Evolutionary conservation across 2,113 vertebrate species (phyloP), one percentile per base, ranked within the genome.

Genomic region (Climacteris rufus): DNA sequence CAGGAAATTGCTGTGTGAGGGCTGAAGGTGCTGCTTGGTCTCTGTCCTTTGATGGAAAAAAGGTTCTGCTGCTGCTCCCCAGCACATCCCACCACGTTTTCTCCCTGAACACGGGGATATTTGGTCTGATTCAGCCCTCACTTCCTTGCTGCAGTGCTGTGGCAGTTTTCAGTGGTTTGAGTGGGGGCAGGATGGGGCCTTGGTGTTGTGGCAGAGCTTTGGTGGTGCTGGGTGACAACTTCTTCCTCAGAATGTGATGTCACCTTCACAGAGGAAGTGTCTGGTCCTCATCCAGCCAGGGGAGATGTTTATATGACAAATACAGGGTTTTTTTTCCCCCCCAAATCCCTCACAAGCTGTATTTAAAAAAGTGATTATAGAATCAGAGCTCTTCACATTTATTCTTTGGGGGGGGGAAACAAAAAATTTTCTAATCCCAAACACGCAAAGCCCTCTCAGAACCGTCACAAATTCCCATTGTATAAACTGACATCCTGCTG

Each of bases 71-170:
- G 72, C 63, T 24, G 5, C 30, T 49, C 25, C 76, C 2, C 2
- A 0, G 53, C 30, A 7, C 64, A 13, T 31, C 53, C 81, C 64
- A 33, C 5, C 17, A 1, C 9, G 17, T 45, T 68, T 39, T 19
- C 42, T 63, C 52, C 44, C 0, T 2, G 7, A 44, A 20, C 33
- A 11, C 0, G 0, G 3, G 71, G 20, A 19, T 3, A 1, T 33
- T 47, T 10, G 7, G 11, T 61, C 45, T 65, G 70, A 1, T 3
- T 49, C 24, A 40, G 28, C 18, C 49, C 40, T 63, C 0, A 1
- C 33, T 54, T 31, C 42, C 27, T 16, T 11, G 25, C 25, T 70
- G 0, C 33, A 10, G n/a, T n/a, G n/a, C n/a, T n/a, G n/a, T n/a
- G n/a, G n/a, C n/a, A n/a, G n/a, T n/a, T n/a, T n/a, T n/a, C n/a